Evolutionary conservation across 2,113 vertebrate genomes (phyloP).

Genomic region (Poeciliopsis turrubarensis): DNA sequence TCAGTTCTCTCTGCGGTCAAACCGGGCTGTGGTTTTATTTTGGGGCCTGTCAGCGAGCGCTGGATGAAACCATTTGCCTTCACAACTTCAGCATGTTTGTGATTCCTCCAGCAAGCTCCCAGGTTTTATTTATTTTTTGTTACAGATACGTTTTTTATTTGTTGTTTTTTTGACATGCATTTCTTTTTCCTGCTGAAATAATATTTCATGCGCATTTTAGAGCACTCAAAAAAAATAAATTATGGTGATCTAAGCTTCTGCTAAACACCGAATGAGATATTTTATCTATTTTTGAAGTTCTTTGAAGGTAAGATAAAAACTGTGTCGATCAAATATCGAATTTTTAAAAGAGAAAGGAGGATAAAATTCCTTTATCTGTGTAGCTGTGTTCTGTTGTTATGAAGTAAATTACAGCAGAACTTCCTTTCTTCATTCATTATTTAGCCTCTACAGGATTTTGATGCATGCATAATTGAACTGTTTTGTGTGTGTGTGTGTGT

Average conservation of each 20-base stretch:
- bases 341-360: constrained; percentile 8
- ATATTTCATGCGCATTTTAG: constrained; percentile 50
- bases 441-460: constrained; percentile 38
- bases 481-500: background rate
- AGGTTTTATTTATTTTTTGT: constrained; percentile 20
- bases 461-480: constrained; percentile 47
- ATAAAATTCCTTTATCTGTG: constrained; percentile 1
- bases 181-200: constrained; percentile 17
- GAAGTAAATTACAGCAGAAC: constrained; percentile 1
- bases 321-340: constrained; percentile 32
- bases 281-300: background rate
- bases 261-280: background rate
- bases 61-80: constrained; percentile 2
- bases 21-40: constrained; percentile 19
- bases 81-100: constrained; percentile 11
- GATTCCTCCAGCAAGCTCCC: constrained; percentile 27
- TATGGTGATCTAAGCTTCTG: background rate
- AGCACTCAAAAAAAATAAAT: constrained; percentile 9
- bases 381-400: background rate
- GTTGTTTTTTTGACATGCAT: constrained; percentile 13
- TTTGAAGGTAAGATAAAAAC: background rate
- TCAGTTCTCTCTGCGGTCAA: constrained; percentile 27
- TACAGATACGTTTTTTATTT: constrained; percentile 29
- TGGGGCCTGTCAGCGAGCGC: background rate
- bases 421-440: constrained; percentile 55